Evolutionary conservation across 2,888 invertebrate species (phyloP).

Genomic region (Plemyria rubiginata): DNA sequence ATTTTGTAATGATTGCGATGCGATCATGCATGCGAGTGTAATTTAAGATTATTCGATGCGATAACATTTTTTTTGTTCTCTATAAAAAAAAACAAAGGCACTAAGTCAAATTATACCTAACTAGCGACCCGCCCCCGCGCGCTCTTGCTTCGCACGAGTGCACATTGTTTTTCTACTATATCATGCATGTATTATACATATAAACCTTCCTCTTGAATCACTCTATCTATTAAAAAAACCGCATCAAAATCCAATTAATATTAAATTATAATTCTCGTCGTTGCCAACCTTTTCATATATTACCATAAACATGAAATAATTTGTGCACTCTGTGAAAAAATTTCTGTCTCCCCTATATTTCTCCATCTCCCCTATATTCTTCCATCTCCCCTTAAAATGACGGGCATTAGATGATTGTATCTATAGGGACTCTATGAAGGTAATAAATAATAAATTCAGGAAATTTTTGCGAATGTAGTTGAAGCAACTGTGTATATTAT

Average conservation of each 20-base stretch:
- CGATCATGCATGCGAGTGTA: too few relatives aligned
- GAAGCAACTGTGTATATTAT: not conserved
- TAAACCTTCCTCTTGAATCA: too few relatives aligned
- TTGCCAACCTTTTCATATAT: constrained; percentile 66
- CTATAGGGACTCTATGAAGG: constrained; percentile 36
- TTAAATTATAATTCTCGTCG: constrained; percentile 40
- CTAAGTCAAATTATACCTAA: too few relatives aligned
- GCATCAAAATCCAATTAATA: constrained; percentile 41
- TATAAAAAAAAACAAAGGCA: too few relatives aligned
- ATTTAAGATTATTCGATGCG: too few relatives aligned
- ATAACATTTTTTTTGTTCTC: too few relatives aligned
- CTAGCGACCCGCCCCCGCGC: too few relatives aligned
- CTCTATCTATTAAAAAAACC: too few relatives aligned
- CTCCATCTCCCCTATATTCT: not conserved
- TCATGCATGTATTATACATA: too few relatives aligned
- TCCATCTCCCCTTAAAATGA: constrained; percentile 44
- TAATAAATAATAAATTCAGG: constrained; percentile 42
- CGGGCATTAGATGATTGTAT: constrained; percentile 54
- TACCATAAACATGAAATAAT: constrained; percentile 61
- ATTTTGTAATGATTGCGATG: too few relatives aligned
- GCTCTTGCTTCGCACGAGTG: too few relatives aligned
- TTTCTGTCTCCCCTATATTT: constrained; percentile 37
- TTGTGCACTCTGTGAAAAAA: constrained; percentile 48
- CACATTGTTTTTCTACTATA: too few relatives aligned
- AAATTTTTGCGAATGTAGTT: constrained; percentile 11